Conservation (phyloP, 2,797 vertebrate genomes). For the Sphaeramia orbicularis region DNA sequence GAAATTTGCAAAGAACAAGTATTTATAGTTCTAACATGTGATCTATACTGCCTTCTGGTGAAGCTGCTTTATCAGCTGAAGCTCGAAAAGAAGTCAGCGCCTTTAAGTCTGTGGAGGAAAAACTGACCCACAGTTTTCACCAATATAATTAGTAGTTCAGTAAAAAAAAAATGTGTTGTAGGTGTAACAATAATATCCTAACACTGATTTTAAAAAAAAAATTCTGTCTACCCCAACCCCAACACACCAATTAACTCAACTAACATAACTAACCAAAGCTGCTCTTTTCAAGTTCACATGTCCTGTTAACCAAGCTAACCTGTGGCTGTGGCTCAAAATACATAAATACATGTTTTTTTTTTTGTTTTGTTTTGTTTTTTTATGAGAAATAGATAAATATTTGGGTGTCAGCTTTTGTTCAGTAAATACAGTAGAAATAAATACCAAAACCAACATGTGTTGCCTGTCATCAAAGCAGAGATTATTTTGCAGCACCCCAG, state of each 20-base stretch:
- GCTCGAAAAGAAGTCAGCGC: conserved; percentile 11
- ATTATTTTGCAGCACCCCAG: no score
- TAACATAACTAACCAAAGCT: conserved; percentile 58
- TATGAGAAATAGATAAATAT: no score
- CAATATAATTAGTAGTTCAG: neutral
- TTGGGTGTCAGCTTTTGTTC: no score
- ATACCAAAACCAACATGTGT: no score
- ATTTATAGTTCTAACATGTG: conserved; percentile 43
- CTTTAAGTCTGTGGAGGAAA: neutral
- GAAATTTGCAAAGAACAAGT: conserved; percentile 38
- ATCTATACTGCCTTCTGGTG: conserved; percentile 5
- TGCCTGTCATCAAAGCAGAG: no score
- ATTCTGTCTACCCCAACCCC: conserved; percentile 36
- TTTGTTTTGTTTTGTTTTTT: no score
- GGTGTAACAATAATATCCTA: conserved; percentile 3
- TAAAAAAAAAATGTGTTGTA: neutral
- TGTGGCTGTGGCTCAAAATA: conserved; percentile 20
- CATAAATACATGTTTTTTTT: neutral
- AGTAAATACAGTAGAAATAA: no score
- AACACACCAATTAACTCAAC: conserved; percentile 25
- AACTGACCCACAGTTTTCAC: conserved; percentile 5
- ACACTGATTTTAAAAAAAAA: conserved; percentile 16
- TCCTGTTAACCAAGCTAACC: conserved; percentile 10
- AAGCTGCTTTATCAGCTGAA: neutral
- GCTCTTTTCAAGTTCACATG: conserved; percentile 9